phyloP scores from a whole-genome alignment of 2,888 invertebrate genomes.

The Lasioglossum figueresi region DNA sequence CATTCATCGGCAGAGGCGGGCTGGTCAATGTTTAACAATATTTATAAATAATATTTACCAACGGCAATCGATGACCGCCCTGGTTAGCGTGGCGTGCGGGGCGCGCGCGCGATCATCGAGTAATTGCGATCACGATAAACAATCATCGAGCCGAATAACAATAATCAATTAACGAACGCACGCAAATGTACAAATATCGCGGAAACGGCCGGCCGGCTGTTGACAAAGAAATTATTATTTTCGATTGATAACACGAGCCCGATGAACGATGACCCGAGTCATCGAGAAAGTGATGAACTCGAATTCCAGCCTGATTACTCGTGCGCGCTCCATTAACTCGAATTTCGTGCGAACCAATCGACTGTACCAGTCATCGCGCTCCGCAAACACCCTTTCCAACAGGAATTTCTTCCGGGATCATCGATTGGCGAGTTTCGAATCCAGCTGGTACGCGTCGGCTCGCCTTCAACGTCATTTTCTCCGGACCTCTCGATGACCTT shows the following conservation, averaged over 20 bases:
- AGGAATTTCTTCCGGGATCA: slow-evolving; percentile 62
- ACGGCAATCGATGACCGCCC: slow-evolving; percentile 8
- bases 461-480: not conserved
- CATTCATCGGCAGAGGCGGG: not conserved
- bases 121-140: slow-evolving; percentile 43
- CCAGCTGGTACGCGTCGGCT: slow-evolving; percentile 5
- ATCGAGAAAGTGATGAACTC: slow-evolving; percentile 75
- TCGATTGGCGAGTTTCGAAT: slow-evolving; percentile 22
- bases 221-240: slow-evolving; percentile 71
- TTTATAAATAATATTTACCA: slow-evolving; percentile 6
- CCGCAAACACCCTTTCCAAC: slow-evolving; percentile 57
- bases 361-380: slow-evolving; percentile 67
- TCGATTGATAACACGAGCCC: slow-evolving; percentile 67
- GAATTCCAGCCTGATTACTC: slow-evolving; percentile 73
- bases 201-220: slow-evolving; percentile 34
- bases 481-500: slow-evolving; percentile 11
- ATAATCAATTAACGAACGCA: slow-evolving; percentile 51
- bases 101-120: slow-evolving; percentile 37
- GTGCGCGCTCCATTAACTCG: slow-evolving; percentile 73
- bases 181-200: slow-evolving; percentile 1
- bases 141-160: slow-evolving; percentile 44
- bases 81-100: slow-evolving; percentile 1
- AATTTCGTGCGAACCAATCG: slow-evolving; percentile 73
- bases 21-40: not conserved
- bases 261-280: slow-evolving; percentile 70